phyloP scores from a whole-genome alignment of 2,888 invertebrate species.

The Cephus rjabovi region DNA sequence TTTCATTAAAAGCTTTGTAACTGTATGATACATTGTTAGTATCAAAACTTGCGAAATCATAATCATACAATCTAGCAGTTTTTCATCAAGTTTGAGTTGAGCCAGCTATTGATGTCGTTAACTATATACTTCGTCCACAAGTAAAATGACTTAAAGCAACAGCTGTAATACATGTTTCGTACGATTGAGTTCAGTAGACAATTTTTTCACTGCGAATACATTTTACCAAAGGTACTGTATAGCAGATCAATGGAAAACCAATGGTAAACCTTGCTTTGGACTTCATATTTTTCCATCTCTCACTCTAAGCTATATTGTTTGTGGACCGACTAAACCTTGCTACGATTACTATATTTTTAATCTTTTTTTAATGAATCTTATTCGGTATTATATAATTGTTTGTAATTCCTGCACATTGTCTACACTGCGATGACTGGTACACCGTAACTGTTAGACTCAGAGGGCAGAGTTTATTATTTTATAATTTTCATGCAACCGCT shows the following conservation, averaged over 20 bases:
- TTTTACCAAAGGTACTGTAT: too few species aligned
- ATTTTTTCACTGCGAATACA: too few species aligned
- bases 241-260: too few species aligned
- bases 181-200: too few species aligned
- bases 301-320: too few species aligned
- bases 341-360: not conserved
- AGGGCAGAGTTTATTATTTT: not conserved
- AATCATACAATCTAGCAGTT: not conserved
- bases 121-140: too few species aligned
- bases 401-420: constrained; percentile 10
- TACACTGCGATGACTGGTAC: constrained; percentile 49
- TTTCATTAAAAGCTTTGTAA: not conserved
- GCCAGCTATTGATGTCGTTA: not conserved
- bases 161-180: too few species aligned
- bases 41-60: not conserved
- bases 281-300: too few species aligned
- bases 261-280: too few species aligned
- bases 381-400: not conserved
- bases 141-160: too few species aligned
- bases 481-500: not conserved
- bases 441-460: constrained; percentile 42
- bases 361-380: not conserved
- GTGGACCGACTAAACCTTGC: not conserved
- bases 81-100: not conserved
- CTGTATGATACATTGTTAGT: not conserved